A percentile compares a stretch with the other conserved stretches of the same genome.
Evolutionary conservation across 64 coral and sea anemone genomes (phyloP).

Genomic region (Actinia equina): DNA sequence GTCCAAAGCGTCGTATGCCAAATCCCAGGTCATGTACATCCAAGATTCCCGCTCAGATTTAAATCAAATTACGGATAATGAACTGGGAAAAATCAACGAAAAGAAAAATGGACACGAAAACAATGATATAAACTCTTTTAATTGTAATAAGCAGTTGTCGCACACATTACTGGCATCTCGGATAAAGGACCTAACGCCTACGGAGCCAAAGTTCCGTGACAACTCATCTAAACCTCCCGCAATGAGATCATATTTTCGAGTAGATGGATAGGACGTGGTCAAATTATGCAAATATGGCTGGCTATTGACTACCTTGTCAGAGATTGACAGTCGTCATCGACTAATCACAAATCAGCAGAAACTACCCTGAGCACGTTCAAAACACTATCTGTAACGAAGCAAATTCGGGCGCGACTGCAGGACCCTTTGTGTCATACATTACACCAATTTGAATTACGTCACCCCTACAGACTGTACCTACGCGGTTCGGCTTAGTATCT

Average conservation of each 20-base stretch:
- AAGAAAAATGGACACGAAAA: not conserved
- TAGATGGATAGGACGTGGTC: conserved; percentile 1
- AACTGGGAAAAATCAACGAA: not conserved
- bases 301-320: not conserved
- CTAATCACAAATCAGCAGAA: conserved; percentile 7
- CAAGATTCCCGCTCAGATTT: not conserved
- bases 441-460: not conserved
- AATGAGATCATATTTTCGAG: not conserved
- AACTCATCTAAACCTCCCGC: not conserved
- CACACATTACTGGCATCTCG: not conserved
- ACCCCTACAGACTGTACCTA: not conserved
- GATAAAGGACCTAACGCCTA: not conserved
- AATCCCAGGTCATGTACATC: conserved; percentile 30
- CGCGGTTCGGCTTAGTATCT: too few species aligned
- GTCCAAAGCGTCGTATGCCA: conserved; percentile 15
- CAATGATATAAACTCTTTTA: not conserved
- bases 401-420: not conserved
- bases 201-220: not conserved
- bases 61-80: not conserved
- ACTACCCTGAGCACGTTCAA: not conserved
- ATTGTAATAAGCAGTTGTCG: not conserved
- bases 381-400: conserved; percentile 3
- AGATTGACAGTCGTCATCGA: not conserved
- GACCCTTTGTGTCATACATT: not conserved
- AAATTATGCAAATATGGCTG: conserved; percentile 21